Percentiles rank a stretch among this genome's conserved stretches.
Conservation (phyloP, 92 coral and sea anemone genomes). For the Zoanthus gigantus region DNA sequence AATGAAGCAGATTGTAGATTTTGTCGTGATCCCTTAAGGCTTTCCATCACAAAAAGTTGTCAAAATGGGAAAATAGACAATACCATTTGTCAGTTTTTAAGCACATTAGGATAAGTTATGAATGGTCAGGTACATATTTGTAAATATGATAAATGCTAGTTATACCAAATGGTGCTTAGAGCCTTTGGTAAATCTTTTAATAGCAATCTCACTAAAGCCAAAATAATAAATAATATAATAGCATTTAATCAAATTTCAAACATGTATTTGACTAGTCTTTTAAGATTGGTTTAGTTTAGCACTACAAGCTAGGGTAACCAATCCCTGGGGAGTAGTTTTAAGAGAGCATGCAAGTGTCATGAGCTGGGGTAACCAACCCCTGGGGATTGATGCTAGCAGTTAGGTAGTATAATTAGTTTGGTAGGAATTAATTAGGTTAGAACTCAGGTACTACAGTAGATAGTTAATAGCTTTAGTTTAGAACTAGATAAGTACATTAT, state of each 20-base stretch:
- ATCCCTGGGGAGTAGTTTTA: slow-evolving; percentile 51
- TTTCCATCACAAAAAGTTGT: slow-evolving; percentile 41
- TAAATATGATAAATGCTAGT: slow-evolving; percentile 18
- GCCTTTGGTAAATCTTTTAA: slow-evolving; percentile 16
- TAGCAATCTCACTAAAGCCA: slow-evolving; percentile 15
- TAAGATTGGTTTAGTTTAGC: slow-evolving; percentile 16
- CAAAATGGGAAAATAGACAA: slow-evolving; percentile 39
- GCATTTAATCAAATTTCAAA: slow-evolving; percentile 19
- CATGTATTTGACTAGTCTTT: slow-evolving; percentile 17
- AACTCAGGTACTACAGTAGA: slow-evolving; percentile 19
- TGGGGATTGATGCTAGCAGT: slow-evolving; percentile 24
- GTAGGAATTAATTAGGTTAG: not conserved
- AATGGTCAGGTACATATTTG: slow-evolving; percentile 30
- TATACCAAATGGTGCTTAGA: slow-evolving; percentile 16
- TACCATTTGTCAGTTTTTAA: slow-evolving; percentile 28
- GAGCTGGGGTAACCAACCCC: slow-evolving; percentile 13
- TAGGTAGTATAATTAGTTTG: slow-evolving; percentile 12
- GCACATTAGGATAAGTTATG: slow-evolving; percentile 34
- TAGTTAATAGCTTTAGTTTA: slow-evolving; percentile 17
- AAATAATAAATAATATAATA: slow-evolving; percentile 2
- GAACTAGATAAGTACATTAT: slow-evolving; percentile 13
- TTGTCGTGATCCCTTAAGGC: slow-evolving; percentile 47
- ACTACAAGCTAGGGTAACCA: not conserved
- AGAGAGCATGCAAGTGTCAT: slow-evolving; percentile 17
- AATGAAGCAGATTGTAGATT: slow-evolving; percentile 37